Base-by-base conservation (phyloP, 2,888 invertebrate species). In the Ophion slaviceki region DNA sequence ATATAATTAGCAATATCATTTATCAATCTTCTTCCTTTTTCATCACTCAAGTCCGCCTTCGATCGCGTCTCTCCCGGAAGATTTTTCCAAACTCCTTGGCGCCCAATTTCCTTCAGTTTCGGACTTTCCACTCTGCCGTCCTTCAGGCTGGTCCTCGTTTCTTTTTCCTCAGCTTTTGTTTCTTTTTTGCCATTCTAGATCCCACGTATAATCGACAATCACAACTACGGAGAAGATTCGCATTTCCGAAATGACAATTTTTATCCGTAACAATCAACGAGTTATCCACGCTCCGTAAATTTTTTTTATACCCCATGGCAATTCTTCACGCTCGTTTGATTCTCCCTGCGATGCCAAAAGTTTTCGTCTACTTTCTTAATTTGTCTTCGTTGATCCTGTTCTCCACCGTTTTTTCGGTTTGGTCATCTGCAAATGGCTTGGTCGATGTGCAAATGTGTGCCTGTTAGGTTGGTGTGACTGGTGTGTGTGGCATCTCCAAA, bases 241-340 rank as follows among this genome's bases (percentile, higher is more conserved):
- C 61, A 79, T 76, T 76, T 77, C 72, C 76, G 47, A 80, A 81
- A 79, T 77, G 84, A 74, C 82, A 77, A 85, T 85, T 70, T 72
- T 71, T 47, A 68, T 82, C 59, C 68, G 80, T 85, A 76, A 71
- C 70, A 28, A 84, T 82, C 32, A 74, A 75, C 80, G 70, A 84
- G 84, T 85, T 85, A 82, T 83, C 80, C 67, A 79, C 77, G 78
- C 84, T 79, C 64, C 85, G 78, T 87, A 85, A 85, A 85, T 71
- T 77, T 32, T n/a, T 68, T 53, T 82, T 76, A 74, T 75, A 81
- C 76, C 59, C 36, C 11, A 17, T 76, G 66, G 40, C 64, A 71
- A 61, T n/a, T 40, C 36, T 28, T n/a, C 40, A 71, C 67, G 74
- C 68, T 81, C 82, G 61, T 75, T 84, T 72, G 61, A 62, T 86